Evolutionary conservation across 2,888 invertebrate genomes (phyloP).

Genomic region (Axea sp.): DNA sequence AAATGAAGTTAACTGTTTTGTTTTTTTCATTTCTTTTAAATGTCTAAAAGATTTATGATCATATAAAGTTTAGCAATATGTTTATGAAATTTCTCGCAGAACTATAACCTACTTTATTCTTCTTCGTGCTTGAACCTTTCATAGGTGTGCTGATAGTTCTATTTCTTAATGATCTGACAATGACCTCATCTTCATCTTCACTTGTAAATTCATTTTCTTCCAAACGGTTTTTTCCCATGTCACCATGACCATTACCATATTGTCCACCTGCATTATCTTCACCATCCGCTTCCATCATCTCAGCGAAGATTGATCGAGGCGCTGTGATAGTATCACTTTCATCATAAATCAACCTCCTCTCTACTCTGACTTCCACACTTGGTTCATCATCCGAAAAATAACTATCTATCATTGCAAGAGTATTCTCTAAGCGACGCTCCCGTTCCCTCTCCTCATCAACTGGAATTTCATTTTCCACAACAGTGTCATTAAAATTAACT

Average conservation of each 20-base stretch:
- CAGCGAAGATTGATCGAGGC: conserved; percentile 26
- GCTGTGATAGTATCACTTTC: conserved; percentile 7
- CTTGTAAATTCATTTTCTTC: background rate
- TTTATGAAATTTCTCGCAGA: too few species aligned
- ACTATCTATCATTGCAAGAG: conserved; percentile 65
- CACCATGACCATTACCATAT: too few species aligned
- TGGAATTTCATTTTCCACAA: conserved; percentile 63
- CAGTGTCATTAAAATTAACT: conserved; percentile 72
- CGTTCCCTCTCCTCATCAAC: conserved; percentile 50
- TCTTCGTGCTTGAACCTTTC: background rate
- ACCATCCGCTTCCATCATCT: conserved; percentile 21
- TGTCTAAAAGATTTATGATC: too few species aligned
- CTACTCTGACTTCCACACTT: conserved; percentile 53
- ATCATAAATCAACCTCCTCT: conserved; percentile 66
- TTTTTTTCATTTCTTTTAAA: too few species aligned
- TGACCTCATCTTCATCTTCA: conserved; percentile 7
- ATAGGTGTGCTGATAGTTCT: conserved; percentile 22
- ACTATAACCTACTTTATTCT: conserved; percentile 12
- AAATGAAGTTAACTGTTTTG: too few species aligned
- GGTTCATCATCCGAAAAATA: conserved; percentile 36
- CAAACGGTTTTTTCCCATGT: too few species aligned
- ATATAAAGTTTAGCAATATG: too few species aligned
- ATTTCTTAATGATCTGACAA: conserved; percentile 34
- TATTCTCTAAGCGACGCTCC: conserved; percentile 56
- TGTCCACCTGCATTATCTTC: too few species aligned